Evolutionary conservation across 2,113 vertebrate genomes (phyloP).

Genomic region (Chascanopsetta lugubris): DNA sequence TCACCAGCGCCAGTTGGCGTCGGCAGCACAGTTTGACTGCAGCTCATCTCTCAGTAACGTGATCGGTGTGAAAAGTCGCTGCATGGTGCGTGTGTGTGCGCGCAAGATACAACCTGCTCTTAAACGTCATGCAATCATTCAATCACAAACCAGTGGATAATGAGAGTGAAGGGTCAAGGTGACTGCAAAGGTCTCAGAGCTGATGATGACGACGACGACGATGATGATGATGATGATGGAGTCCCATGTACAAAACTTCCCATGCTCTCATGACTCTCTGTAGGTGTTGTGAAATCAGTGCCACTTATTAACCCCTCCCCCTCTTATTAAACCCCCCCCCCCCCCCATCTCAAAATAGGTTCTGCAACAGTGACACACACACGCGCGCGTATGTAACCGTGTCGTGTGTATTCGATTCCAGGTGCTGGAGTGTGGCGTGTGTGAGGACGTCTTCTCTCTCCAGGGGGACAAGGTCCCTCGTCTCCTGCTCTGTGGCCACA

Average conservation of each 20-base stretch:
- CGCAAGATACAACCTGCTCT: background rate
- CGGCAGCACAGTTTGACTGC: too few species aligned
- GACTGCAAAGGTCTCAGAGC: background rate
- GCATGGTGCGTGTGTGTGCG: background rate
- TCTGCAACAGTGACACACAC: background rate
- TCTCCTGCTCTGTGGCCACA: conserved; percentile 94
- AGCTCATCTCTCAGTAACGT: conserved; percentile 4
- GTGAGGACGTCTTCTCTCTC: conserved; percentile 97
- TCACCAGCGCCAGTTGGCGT: background rate
- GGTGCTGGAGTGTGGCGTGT: conserved; percentile 98
- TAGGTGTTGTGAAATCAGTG: background rate
- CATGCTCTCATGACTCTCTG: background rate
- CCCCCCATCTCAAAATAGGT: background rate
- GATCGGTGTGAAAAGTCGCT: background rate
- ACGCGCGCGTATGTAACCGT: background rate
- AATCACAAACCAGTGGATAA: too few species aligned
- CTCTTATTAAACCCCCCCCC: too few species aligned
- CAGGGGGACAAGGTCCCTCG: conserved; percentile 98
- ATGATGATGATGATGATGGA: too few species aligned
- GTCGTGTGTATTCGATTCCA: conserved; percentile 45
- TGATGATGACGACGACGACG: background rate
- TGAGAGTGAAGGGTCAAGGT: background rate
- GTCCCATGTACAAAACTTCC: too few species aligned
- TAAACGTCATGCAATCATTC: too few species aligned
- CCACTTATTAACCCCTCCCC: background rate